phyloP scores from a whole-genome alignment of 2,113 vertebrate genomes.

The Hoplias malabaricus region DNA sequence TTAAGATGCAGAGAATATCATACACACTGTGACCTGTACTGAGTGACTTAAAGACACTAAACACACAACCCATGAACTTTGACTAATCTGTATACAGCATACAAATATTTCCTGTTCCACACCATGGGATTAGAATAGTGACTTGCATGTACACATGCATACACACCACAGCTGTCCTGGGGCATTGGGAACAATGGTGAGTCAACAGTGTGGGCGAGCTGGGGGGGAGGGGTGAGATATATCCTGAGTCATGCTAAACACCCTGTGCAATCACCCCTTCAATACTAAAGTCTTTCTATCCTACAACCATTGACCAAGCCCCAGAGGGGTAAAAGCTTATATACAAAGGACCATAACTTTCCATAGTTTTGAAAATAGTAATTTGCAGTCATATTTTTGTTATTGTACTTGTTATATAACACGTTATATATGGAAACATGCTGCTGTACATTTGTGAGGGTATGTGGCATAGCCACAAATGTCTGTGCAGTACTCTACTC shows the following conservation, averaged over 20 bases:
- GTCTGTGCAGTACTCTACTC: too few relatives aligned
- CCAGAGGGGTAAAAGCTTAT: background rate
- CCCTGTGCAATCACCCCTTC: background rate
- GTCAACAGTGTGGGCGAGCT: constrained; percentile 38
- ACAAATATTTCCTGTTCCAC: background rate
- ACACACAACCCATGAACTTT: background rate
- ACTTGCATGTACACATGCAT: background rate
- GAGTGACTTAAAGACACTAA: background rate
- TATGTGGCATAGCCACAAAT: too few relatives aligned
- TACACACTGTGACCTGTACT: background rate
- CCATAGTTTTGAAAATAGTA: too few relatives aligned
- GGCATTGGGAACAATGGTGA: constrained; percentile 40
- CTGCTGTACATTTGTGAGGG: too few relatives aligned
- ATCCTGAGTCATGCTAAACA: constrained; percentile 33
- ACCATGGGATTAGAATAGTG: background rate
- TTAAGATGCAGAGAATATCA: background rate
- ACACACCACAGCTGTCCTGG: constrained; percentile 16
- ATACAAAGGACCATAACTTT: too few relatives aligned
- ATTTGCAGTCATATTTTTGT: too few relatives aligned
- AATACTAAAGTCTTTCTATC: background rate
- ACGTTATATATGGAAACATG: too few relatives aligned
- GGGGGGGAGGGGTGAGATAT: constrained; percentile 17
- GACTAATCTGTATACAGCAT: background rate
- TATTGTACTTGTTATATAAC: too few relatives aligned
- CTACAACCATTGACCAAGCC: background rate